These are phyloP conservation scores for Sphaeridia pumilis DNA, from an alignment of 2,888 invertebrate genomes.

Conservation along the genomic window DNA sequence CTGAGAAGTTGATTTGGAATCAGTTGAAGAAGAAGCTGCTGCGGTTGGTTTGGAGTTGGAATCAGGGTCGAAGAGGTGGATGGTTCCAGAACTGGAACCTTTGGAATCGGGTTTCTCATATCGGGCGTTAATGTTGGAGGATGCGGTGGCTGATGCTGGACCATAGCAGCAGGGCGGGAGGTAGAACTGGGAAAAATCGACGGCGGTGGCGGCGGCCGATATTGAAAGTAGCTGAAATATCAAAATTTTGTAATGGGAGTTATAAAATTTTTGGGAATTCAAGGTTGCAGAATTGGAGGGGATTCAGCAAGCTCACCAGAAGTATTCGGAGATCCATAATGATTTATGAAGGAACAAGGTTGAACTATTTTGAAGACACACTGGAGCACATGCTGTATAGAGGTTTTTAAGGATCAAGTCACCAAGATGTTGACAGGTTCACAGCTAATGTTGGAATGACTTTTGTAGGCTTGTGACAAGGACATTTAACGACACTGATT, in stretches of 20 bases:
- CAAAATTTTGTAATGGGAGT: too few species aligned
- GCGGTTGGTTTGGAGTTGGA: background rate
- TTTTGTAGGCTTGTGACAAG: background rate
- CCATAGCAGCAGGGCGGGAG: slow-evolving; percentile 29
- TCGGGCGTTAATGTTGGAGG: background rate
- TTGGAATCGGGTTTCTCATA: background rate
- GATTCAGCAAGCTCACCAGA: background rate
- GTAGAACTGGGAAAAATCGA: slow-evolving; percentile 30
- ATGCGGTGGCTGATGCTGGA: background rate
- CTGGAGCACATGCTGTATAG: background rate
- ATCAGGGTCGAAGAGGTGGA: background rate
- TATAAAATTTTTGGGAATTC: background rate
- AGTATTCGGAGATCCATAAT: background rate
- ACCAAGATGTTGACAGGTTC: background rate
- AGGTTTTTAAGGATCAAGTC: background rate
- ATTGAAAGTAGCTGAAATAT: background rate
- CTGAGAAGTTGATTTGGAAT: background rate
- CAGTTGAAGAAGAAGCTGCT: background rate
- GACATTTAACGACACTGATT: too few species aligned
- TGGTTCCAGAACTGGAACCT: background rate
- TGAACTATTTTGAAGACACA: background rate
- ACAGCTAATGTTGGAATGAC: background rate
- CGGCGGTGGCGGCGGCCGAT: background rate
- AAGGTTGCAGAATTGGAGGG: background rate
- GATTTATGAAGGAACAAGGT: background rate